A percentile compares a stretch with the other conserved stretches of the same genome.
Conservation (phyloP, 2,888 invertebrate species). For the Amaurobius ferox region DNA sequence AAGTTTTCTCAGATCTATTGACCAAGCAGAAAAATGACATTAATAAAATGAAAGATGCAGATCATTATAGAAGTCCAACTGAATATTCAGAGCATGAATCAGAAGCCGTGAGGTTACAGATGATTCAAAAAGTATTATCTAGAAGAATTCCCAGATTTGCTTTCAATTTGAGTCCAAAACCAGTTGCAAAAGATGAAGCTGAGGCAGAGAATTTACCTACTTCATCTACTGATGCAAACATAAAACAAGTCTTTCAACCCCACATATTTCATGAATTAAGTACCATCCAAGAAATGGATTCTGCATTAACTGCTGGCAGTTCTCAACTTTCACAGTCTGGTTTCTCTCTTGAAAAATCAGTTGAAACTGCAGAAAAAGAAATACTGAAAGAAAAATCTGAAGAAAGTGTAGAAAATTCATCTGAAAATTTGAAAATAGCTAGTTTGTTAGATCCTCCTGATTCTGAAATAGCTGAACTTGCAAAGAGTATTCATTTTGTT, state of each 20-base stretch:
- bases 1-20: too few species aligned
- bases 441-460: conserved; percentile 46
- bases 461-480: conserved; percentile 30
- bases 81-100: not conserved
- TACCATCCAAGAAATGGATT: conserved; percentile 61
- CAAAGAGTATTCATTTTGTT: conserved; percentile 38
- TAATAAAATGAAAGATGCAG: not conserved
- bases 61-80: not conserved
- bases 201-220: not conserved
- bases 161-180: not conserved
- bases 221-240: not conserved
- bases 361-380: not conserved
- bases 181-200: not conserved
- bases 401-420: not conserved
- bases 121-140: not conserved
- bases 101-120: not conserved
- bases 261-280: conserved; percentile 59
- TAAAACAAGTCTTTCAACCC: too few species aligned
- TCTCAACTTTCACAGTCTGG: not conserved
- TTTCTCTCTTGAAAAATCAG: not conserved
- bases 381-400: not conserved
- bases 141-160: not conserved
- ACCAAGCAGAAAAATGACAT: not conserved
- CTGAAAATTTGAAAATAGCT: conserved; percentile 10
- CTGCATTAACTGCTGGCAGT: conserved; percentile 34